These are phyloP conservation scores for Ptilorrhoa leucosticta DNA, from an alignment of 2,113 vertebrate species.

Conservation along the genomic window DNA sequence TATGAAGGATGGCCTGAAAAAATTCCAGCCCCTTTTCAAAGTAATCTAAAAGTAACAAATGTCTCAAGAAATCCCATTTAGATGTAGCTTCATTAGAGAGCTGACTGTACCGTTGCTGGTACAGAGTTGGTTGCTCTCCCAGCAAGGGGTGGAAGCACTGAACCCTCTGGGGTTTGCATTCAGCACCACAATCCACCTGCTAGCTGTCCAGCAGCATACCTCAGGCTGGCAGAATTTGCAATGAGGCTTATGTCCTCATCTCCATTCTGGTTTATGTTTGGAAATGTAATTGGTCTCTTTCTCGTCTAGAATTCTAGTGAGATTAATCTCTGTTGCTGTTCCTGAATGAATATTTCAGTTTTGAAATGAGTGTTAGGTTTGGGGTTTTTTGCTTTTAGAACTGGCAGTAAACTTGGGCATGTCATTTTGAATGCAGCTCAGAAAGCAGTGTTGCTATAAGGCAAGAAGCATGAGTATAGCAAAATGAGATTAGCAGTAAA, in stretches of 20 bases:
- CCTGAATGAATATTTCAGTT: background rate
- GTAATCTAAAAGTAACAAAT: background rate
- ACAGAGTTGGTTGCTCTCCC: background rate
- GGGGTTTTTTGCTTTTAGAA: background rate
- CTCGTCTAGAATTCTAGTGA: background rate
- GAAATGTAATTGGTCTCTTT: background rate
- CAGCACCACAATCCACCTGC: background rate
- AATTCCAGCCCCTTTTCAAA: background rate
- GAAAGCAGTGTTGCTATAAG: background rate
- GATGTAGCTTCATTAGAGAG: background rate
- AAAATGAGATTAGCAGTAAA: background rate
- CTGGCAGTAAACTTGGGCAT: background rate
- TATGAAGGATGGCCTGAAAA: background rate
- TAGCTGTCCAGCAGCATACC: background rate
- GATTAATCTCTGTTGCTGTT: background rate
- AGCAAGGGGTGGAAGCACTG: background rate
- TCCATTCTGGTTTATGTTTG: background rate
- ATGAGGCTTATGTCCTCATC: background rate
- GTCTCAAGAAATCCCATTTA: background rate
- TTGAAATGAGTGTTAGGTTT: background rate
- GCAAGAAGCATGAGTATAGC: background rate
- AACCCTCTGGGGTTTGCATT: background rate
- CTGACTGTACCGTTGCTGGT: background rate
- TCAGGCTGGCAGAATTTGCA: background rate
- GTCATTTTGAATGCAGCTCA: background rate